These are phyloP conservation scores for Ochropleura leucogaster DNA, from an alignment of 2,888 invertebrate species.

Conservation along the genomic window DNA sequence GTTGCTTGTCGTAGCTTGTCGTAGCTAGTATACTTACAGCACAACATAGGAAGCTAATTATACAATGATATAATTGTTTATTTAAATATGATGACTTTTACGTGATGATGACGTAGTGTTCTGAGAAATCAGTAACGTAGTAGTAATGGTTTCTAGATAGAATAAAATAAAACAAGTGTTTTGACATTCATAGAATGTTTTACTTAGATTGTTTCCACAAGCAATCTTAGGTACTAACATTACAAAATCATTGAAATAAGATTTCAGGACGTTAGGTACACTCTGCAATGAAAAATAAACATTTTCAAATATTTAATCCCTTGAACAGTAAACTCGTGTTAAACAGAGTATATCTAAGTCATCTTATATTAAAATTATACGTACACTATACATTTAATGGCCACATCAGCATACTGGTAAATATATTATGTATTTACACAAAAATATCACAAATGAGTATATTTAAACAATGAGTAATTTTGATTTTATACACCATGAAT, in stretches of 20 bases:
- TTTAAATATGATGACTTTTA: background rate
- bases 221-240: conserved; percentile 81
- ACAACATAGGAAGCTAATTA: background rate
- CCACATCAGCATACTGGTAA: conserved; percentile 83
- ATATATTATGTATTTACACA: conserved; percentile 84
- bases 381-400: conserved; percentile 79
- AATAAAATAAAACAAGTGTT: conserved; percentile 73
- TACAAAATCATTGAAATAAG: conserved; percentile 73
- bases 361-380: conserved; percentile 59
- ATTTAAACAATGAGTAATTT: conserved; percentile 73
- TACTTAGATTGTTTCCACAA: conserved; percentile 83
- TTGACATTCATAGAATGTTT: conserved; percentile 89
- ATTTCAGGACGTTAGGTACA: conserved; percentile 71
- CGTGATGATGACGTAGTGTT: background rate
- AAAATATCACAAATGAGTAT: conserved; percentile 87
- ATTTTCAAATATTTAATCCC: conserved; percentile 21
- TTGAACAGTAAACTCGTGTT: conserved; percentile 1
- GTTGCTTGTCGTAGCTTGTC: background rate
- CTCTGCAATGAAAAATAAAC: conserved; percentile 64
- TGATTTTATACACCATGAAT: conserved; percentile 63
- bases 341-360: conserved; percentile 68
- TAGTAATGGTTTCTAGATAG: background rate
- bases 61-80: background rate
- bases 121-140: background rate
- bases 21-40: background rate